Conservation (phyloP, 2,888 invertebrate species). For the Nephrotoma flavescens region DNA sequence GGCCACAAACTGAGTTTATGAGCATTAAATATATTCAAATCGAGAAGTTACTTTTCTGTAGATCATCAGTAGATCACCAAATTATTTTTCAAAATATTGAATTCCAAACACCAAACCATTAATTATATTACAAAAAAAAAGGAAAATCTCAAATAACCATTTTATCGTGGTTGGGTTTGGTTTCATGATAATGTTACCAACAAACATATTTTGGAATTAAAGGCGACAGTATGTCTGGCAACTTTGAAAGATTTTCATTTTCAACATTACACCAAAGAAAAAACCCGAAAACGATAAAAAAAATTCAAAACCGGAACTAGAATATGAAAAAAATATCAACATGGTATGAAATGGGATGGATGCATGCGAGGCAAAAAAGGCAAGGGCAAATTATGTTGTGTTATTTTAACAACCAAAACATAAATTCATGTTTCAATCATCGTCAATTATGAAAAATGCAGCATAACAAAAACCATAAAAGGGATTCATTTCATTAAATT, state of each 20-base stretch:
- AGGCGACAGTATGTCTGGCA: not conserved
- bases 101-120: not conserved
- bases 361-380: not conserved
- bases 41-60: too few relatives aligned
- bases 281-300: not conserved
- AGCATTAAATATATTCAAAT: too few relatives aligned
- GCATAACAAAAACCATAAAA: not conserved
- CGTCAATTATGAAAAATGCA: not conserved
- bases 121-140: too few relatives aligned
- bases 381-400: not conserved
- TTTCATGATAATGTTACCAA: not conserved
- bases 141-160: not conserved
- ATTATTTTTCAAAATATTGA: not conserved
- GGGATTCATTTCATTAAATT: conserved; percentile 2
- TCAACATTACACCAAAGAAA: not conserved
- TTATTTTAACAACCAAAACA: not conserved
- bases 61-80: not conserved
- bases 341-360: not conserved
- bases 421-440: not conserved
- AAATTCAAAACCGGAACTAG: not conserved
- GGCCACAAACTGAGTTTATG: too few relatives aligned
- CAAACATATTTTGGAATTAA: not conserved
- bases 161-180: not conserved
- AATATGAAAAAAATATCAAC: not conserved
- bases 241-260: not conserved